Conservation (phyloP, 1,140 invertebrate genomes). For the Drosophila arizonae region DNA sequence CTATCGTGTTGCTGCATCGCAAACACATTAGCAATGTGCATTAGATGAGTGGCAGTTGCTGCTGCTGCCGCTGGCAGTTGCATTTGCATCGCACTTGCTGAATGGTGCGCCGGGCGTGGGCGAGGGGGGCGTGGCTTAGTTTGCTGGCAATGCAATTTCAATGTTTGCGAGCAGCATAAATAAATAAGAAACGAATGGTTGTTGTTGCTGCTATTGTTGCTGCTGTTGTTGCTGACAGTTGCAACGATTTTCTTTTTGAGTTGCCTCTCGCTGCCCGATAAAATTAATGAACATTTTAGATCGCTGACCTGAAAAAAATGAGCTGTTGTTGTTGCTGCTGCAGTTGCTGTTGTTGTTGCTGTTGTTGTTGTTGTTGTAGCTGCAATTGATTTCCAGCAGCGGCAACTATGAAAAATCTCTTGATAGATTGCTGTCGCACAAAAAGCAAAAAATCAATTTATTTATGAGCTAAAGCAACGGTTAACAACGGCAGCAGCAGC, state of each 20-base stretch:
- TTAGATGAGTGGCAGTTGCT: conserved; percentile 31
- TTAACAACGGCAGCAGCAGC: conserved; percentile 6
- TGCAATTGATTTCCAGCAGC: conserved; percentile 54
- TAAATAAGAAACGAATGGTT: conserved; percentile 28
- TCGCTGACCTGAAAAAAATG: conserved; percentile 62
- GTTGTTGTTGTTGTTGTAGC: conserved; percentile 26
- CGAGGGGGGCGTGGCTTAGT: not conserved
- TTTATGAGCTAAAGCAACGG: conserved; percentile 24
- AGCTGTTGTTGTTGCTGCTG: conserved; percentile 26
- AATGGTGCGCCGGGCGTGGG: not conserved
- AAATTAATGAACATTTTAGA: conserved; percentile 71
- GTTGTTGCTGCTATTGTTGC: not conserved
- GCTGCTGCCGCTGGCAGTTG: conserved; percentile 27
- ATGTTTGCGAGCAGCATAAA: conserved; percentile 55
- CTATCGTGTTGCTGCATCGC: conserved; percentile 32
- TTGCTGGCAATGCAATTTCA: conserved; percentile 60
- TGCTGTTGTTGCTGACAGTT: conserved; percentile 43
- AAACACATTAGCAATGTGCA: conserved; percentile 47
- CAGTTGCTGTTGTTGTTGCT: conserved; percentile 28
- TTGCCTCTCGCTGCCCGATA: conserved; percentile 46
- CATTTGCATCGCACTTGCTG: conserved; percentile 29
- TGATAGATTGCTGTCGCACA: conserved; percentile 29
- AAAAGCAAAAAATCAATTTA: conserved; percentile 58
- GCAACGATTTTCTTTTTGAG: conserved; percentile 61
- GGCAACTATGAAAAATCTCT: conserved; percentile 22